Evolutionary conservation across 2,888 invertebrate species (phyloP), one percentile per base, ranked within the genome.

Genomic region (Germaria angustata): DNA sequence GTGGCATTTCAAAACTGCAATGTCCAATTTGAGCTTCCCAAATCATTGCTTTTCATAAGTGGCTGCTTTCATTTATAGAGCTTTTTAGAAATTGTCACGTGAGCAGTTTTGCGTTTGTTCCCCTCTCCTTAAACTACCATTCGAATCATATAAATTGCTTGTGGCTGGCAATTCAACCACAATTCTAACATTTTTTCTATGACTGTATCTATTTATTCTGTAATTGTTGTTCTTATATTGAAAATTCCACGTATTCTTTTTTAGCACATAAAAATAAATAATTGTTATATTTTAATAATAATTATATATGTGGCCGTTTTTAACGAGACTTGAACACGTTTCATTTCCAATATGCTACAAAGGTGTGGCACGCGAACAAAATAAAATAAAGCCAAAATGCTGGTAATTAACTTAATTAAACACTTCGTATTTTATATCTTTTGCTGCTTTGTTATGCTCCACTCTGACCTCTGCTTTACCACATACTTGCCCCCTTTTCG

Each of bases 391-490:
- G 6, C 4, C 6, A 66, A 72, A 68, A 63, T 65, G 75, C 51
- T 55, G 44, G 65, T 79, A 79, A 82, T 82, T 82, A 79, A 82
- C 51, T 82, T 75, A 82, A 82, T 82, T 79, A 82, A 82, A 82
- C 78, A 78, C 65, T 75, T 82, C 28, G 46, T 68, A 78, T 78
- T 75, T 79, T 69, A 65, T 78, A 75, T 71, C 79, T 66, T 71
- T 32, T 66, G 15, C 39, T 34, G 39, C 36, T 57, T 2, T 0
- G 53, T 7, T 28, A 6, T 28, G 28, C 6, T 6, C 28, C 6
- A 63, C 34, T 24, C 7, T 15, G 9, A 3, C 22, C 41, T 28
- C 36, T 53, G 63, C 32, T 34, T 41, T 24, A 24, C 57, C 57
- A 51, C 41, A 28, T n/a, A 55, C 46, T 44, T 57, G 53, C 22